A percentile compares a stretch with the other conserved stretches of the same genome.
These are phyloP conservation scores for Hemichromis elongatus DNA, from an alignment of 2,113 vertebrate genomes.

Conservation along the genomic window DNA sequence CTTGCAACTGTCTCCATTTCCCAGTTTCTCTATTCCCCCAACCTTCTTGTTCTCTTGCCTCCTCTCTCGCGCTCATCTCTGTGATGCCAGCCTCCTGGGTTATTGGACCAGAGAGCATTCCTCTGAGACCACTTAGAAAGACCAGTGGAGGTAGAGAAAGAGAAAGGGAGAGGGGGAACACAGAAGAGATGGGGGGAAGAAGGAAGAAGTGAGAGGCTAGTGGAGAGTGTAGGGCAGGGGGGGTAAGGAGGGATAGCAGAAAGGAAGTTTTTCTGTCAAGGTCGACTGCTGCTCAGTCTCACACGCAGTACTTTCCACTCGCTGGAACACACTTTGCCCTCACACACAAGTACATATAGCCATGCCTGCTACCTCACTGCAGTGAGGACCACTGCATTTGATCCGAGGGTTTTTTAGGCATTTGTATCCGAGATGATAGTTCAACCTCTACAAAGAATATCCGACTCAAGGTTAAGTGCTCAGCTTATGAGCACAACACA, in stretches of 20 bases:
- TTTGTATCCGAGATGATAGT: constrained; percentile 34
- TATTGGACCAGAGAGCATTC: constrained; percentile 73
- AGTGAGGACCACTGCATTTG: constrained; percentile 10
- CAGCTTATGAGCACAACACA: constrained; percentile 27
- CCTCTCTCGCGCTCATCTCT: constrained; percentile 42
- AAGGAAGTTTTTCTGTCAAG: constrained; percentile 72
- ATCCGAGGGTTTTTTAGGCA: constrained; percentile 29
- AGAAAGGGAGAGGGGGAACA: constrained; percentile 47
- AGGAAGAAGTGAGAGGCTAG: constrained; percentile 31
- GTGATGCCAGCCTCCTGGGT: constrained; percentile 67
- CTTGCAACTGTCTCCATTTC: constrained; percentile 28
- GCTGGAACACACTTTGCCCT: constrained; percentile 13
- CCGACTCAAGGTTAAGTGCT: constrained; percentile 55
- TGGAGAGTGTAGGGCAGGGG: constrained; percentile 15
- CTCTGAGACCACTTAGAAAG: constrained; percentile 76
- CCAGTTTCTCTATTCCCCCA: constrained; percentile 43
- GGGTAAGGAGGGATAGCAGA: constrained; percentile 42
- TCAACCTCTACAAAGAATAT: constrained; percentile 45
- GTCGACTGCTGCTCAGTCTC: constrained; percentile 66
- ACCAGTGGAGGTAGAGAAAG: constrained; percentile 64
- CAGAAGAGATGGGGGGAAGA: background rate
- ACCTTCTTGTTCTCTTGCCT: constrained; percentile 41
- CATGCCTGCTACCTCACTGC: constrained; percentile 5
- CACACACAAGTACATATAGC: constrained; percentile 8
- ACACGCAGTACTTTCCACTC: constrained; percentile 46